Conservation (phyloP, 2,113 vertebrate species). For the Leuciscus idus region DNA sequence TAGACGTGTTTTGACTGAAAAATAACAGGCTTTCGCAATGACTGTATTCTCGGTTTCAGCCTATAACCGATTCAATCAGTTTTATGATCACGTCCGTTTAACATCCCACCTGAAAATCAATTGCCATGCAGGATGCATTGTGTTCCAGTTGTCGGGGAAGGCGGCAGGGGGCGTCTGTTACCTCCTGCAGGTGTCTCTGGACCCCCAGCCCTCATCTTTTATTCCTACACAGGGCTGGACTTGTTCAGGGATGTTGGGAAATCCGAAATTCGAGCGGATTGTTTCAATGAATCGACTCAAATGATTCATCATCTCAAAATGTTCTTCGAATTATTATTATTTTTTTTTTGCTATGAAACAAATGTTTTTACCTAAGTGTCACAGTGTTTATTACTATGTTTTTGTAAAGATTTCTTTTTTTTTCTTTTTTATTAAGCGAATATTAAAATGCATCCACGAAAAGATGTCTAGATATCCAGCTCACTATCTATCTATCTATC, state of each 20-base stretch:
- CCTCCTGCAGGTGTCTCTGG: constrained; percentile 38
- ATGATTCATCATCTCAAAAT: background rate
- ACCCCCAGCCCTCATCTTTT: background rate
- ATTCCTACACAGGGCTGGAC: background rate
- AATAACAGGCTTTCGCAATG: background rate
- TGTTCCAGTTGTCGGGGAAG: constrained; percentile 7
- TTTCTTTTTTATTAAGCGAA: no score
- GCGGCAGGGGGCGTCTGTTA: constrained; percentile 36
- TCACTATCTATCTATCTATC: no score
- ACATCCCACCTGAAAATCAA: constrained; percentile 11
- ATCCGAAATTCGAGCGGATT: background rate
- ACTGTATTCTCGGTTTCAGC: background rate
- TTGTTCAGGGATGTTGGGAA: background rate
- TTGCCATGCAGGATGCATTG: constrained; percentile 2
- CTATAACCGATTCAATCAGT: background rate
- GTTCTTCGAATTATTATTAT: background rate
- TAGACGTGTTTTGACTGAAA: constrained; percentile 27
- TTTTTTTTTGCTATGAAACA: background rate
- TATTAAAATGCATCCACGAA: no score
- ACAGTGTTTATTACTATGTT: background rate
- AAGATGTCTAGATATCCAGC: no score
- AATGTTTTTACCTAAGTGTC: background rate
- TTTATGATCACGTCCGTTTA: constrained; percentile 8
- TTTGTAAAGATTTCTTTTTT: no score
- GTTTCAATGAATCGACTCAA: background rate